Base-by-base conservation (phyloP, 2,797 vertebrate genomes). In the Anabacerthia variegaticeps region DNA sequence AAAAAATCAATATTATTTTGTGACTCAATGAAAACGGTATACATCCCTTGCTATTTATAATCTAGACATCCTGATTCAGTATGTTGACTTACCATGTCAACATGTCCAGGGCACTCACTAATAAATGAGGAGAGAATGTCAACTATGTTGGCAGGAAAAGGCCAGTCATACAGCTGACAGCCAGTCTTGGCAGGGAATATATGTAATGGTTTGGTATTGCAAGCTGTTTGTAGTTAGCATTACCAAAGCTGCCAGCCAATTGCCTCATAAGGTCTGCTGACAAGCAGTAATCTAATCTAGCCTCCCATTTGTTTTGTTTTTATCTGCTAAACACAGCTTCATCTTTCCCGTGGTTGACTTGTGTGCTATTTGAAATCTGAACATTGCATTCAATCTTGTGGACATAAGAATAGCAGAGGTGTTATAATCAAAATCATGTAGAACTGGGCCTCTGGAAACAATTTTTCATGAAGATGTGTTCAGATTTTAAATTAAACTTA, bases 211-310 rank as follows among this genome's bases (percentile, higher is more conserved):
- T 95, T 88, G 84, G 85, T 97, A 61, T 51, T 92, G 91, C 94
- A 93, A 95, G 91, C 82, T 97, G 92, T 95, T 96, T 84, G 65
- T 81, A 96, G 84, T 96, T 95, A 96, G 61, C 86, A 41, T 90
- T 92, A 95, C 91, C 78, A 82, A 94, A 96, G 80, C 89, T 92
- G 93, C 90, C 91, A 96, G 92, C 89, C 96, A 79, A 78, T 95
- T 93, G 88, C 87, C 71, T 89, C 85, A 61, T 88, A 93, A 96
- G 51, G 81, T 88, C 74, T 96, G 95, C 90, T 97, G 96, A 96
- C 95, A 97, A 73, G 75, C 92, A 95, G 91, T 97, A 97, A 96
- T 96, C 95, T 97, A 95, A 95, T 97, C 92, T 97, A 85, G 69
- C 44, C 46, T 95, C 72, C 88, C 91, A 96, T 96, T 97, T 96